phyloP scores from a whole-genome alignment of 2,888 invertebrate genomes.

The Drosophila mulleri region DNA sequence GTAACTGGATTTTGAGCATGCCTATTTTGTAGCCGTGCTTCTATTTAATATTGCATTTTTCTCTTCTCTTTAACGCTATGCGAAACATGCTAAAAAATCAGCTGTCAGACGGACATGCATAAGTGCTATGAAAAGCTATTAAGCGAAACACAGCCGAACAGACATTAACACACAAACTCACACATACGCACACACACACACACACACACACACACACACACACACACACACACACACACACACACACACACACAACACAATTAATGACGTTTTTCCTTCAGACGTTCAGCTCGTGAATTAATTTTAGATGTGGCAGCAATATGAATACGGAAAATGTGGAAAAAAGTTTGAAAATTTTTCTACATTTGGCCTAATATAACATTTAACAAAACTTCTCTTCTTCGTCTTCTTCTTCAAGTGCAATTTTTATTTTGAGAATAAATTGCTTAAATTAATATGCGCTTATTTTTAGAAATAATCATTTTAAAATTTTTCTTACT shows the following conservation, averaged over 20 bases:
- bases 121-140: constrained; percentile 42
- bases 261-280: constrained; percentile 67
- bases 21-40: neutral
- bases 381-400: constrained; percentile 17
- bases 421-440: constrained; percentile 53
- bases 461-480: constrained; percentile 58
- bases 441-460: constrained; percentile 43
- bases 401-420: constrained; percentile 34
- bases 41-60: constrained; percentile 1
- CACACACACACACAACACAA: constrained; percentile 33
- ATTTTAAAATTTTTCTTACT: constrained; percentile 31
- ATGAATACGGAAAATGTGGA: constrained; percentile 4
- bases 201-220: constrained; percentile 16
- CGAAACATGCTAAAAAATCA: constrained; percentile 30
- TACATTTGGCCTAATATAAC: constrained; percentile 29
- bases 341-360: constrained; percentile 32
- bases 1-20: neutral
- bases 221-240: neutral
- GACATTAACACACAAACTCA: neutral
- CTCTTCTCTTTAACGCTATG: constrained; percentile 3
- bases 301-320: constrained; percentile 56
- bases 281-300: constrained; percentile 52
- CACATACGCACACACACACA: neutral
- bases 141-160: constrained; percentile 23
- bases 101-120: constrained; percentile 38